Conservation (phyloP, 2,797 vertebrate species). For the Taeniopygia guttata region DNA sequence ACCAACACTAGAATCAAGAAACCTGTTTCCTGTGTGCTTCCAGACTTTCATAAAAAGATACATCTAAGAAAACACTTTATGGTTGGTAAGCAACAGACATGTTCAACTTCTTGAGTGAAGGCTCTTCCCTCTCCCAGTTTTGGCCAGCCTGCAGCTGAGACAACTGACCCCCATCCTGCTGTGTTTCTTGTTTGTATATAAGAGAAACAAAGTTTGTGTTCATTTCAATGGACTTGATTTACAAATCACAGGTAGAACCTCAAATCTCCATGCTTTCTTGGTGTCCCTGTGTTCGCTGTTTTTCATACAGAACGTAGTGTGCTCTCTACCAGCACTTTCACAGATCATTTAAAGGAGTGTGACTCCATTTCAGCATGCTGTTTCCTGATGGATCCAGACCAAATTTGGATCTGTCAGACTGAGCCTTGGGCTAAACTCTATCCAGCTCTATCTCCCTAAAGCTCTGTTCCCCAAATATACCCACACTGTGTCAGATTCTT, state of each 20-base stretch:
- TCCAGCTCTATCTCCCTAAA: not conserved
- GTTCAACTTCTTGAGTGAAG: not conserved
- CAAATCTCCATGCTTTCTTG: not conserved
- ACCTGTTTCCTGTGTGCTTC: conserved; percentile 37
- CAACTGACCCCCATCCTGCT: not conserved
- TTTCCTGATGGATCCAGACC: not conserved
- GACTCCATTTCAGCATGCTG: not conserved
- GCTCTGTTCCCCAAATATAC: not conserved
- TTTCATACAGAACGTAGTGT: not conserved
- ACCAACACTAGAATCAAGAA: conserved; percentile 68
- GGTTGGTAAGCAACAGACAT: not conserved
- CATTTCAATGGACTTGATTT: not conserved
- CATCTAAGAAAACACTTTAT: fast-evolving
- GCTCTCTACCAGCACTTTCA: not conserved
- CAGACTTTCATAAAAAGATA: not conserved
- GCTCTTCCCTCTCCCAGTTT: not conserved
- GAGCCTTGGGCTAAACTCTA: not conserved
- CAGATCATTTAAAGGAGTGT: not conserved
- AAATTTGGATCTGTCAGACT: not conserved
- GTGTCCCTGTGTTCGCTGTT: not conserved
- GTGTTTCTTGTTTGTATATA: not conserved
- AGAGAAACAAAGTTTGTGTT: not conserved
- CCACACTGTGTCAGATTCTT: not conserved
- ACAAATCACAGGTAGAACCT: not conserved
- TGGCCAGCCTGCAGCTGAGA: not conserved